Percentiles rank a stretch among this genome's conserved stretches.
These are phyloP conservation scores for Phyllopteryx taeniolatus DNA, from an alignment of 2,113 vertebrate species.

Conservation along the genomic window DNA sequence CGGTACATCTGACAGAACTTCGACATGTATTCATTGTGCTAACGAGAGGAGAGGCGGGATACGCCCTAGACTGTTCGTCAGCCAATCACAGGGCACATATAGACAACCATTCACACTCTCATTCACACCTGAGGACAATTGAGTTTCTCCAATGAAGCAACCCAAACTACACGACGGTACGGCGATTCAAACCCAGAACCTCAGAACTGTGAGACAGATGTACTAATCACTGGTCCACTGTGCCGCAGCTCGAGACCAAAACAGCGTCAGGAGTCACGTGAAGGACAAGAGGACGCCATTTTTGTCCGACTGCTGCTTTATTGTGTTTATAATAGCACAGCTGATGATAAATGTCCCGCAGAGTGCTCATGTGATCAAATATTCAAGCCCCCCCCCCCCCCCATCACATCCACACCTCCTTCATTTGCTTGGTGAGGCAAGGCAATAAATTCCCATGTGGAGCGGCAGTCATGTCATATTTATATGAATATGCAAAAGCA, in stretches of 20 bases:
- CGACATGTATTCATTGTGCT: too few relatives aligned
- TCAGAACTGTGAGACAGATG: not conserved
- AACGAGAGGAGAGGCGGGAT: too few relatives aligned
- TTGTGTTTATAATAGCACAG: conserved; percentile 93
- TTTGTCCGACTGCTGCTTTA: conserved; percentile 95
- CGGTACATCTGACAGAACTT: too few relatives aligned
- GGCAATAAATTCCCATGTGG: conserved; percentile 74
- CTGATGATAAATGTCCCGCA: conserved; percentile 93
- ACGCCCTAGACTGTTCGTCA: too few relatives aligned
- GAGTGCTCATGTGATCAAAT: conserved; percentile 98
- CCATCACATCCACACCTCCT: conserved; percentile 37
- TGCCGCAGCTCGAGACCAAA: not conserved
- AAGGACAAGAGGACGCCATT: conserved; percentile 72
- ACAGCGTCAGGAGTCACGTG: not conserved
- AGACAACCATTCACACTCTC: too few relatives aligned
- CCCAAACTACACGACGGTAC: not conserved
- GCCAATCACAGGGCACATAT: too few relatives aligned
- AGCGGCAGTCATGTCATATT: conserved; percentile 73
- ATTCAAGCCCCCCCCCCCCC: conserved; percentile 86
- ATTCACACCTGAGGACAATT: too few relatives aligned
- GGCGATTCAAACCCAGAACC: not conserved
- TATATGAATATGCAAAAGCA: conserved; percentile 73
- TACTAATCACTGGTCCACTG: not conserved
- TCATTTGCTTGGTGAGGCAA: conserved; percentile 74
- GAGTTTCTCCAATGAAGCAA: too few relatives aligned